Conservation (phyloP, 1,140 invertebrate genomes). For the Drosophila willistoni region DNA sequence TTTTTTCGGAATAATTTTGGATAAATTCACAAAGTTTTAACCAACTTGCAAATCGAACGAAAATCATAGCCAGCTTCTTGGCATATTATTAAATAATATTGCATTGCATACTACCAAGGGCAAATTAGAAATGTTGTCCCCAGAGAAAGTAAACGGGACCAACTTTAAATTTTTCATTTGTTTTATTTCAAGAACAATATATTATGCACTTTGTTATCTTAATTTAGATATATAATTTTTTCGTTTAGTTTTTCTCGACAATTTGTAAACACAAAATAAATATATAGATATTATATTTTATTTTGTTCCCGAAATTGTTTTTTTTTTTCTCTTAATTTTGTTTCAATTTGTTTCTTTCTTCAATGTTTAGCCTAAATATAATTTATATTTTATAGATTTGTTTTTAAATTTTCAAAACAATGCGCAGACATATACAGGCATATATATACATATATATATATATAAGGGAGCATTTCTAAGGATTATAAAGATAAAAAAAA, state of each 20-base stretch:
- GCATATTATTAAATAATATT: no score
- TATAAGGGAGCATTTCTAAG: constrained; percentile 13
- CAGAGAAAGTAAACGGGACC: background rate
- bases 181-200: constrained; percentile 58
- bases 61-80: no score
- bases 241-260: constrained; percentile 35
- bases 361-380: constrained; percentile 75
- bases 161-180: constrained; percentile 15
- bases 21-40: no score
- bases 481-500: constrained; percentile 35
- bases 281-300: constrained; percentile 54
- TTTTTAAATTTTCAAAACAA: constrained; percentile 57
- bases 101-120: no score
- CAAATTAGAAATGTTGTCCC: no score
- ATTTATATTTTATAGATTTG: constrained; percentile 45
- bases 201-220: constrained; percentile 38
- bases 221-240: constrained; percentile 22
- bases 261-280: constrained; percentile 75
- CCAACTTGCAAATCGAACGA: no score
- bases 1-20: no score
- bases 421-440: constrained; percentile 35
- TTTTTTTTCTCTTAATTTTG: constrained; percentile 21
- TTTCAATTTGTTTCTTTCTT: constrained; percentile 47
- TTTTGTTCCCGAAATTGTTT: constrained; percentile 77
- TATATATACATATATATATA: constrained; percentile 4